Evolutionary conservation across 2,797 vertebrate species (phyloP), one percentile per base, ranked within the genome.

Genomic region (Brotula barbata): DNA sequence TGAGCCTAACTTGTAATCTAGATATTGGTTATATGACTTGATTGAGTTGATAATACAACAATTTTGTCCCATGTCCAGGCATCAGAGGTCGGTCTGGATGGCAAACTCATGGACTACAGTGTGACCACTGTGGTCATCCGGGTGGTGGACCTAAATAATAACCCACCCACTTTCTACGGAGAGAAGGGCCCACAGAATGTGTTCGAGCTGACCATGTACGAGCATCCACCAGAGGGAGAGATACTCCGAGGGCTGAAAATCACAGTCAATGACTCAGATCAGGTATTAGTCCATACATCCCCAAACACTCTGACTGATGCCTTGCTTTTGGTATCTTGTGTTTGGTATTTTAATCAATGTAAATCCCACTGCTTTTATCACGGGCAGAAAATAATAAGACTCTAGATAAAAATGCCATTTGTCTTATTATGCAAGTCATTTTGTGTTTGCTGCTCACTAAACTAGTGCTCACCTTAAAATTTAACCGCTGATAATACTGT

Each of bases 131-230:
- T 96, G 62, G 95, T 91, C 58, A 93, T 99, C 84, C 91, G 93
- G 53, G 91, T 98, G 12, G 92, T 98, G 2, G 96, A 99, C 82
- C 92, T 99, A 55, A 99, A 99, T 86, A 98, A 99, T 60, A 97
- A 99, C 13, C 94, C 94, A 0, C 97, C 96, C 0, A 97, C 94
- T 0, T 99, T 99, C 88, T 98, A 95, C 0, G 96, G 96, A 36
- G 94, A 97, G 66, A 93, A 83, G 0, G 95, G 96, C 47, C 93
- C 88, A 2, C 94, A 98, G 85, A 95, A 93, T 79, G 91, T 83
- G 42, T 99, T 99, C 83, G 93, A 98, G 78, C 80, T 98, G 70
- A 96, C 93, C 47, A 94, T 98, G 92, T 91, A 94, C 0, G 97
- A 99, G 69, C 95, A 99, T 77, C 96, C 96, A 0, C 93, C 95